Evolutionary conservation across 2,113 vertebrate species (phyloP), one percentile per base, ranked within the genome.

Genomic region (Sturnira hondurensis): DNA sequence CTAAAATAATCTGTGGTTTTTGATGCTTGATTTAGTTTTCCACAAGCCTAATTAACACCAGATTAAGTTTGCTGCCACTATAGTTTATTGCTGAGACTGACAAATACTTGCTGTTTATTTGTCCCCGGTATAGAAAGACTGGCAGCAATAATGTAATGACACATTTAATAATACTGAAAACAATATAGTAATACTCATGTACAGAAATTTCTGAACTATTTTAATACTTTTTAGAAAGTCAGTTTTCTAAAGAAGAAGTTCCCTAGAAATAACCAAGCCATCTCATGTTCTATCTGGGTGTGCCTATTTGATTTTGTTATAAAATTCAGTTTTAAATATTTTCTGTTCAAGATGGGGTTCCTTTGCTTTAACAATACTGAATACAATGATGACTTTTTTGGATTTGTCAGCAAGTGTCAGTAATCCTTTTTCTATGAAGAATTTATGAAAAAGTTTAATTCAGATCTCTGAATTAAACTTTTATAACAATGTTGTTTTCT

Each of bases 1-100:
- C 97, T 98, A 98, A 98, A 99, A 98, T 98, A 99, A 99, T 99
- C 98, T 99, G 97, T 98, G 98, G 98, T 96, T 98, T 98, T 98
- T 99, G 98, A 99, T 98, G 99, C 99, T 99, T 99, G 99, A 99
- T 98, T 99, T 99, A 98, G 98, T 99, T 99, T 99, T 99, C 99
- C 98, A 98, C 98, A 98, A 98, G 98, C 97, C 96, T 99, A 99
- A 99, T 99, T 99, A 99, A 98, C 97, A 98, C 93, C 98, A 98
- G 99, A 99, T 99, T 99, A 99, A 98, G 98, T 98, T 98, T 96
- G 94, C 98, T 98, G 98, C 98, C 99, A 98, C 87, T 97, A 93
- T 97, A 96, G 97, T 98, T 99, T 99, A 99, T 96, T 92, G 96
- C 94, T 97, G 97, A 98, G 97, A 97, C 96, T 98, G 97, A 98